Conservation (phyloP, 1,140 invertebrate genomes). For the Pseudomyrmex pallidus region DNA sequence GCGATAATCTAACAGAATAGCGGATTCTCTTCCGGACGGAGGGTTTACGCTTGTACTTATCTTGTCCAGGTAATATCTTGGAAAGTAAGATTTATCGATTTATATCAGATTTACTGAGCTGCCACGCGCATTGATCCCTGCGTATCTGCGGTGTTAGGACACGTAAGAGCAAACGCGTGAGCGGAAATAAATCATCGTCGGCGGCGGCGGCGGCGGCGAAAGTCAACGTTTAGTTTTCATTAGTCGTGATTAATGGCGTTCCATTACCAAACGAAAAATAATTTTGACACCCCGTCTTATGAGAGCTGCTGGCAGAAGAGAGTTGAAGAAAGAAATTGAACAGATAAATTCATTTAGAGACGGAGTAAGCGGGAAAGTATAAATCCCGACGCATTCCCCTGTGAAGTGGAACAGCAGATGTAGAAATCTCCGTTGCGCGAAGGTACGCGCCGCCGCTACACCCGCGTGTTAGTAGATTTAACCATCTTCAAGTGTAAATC, state of each 20-base stretch:
- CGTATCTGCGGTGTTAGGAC: background rate
- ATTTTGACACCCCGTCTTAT: constrained; percentile 8
- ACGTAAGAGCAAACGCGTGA: background rate
- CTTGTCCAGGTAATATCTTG: background rate
- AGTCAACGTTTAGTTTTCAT: background rate
- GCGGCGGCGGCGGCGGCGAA: too few relatives aligned
- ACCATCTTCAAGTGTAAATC: constrained; percentile 59
- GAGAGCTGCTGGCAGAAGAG: background rate
- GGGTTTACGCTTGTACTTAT: constrained; percentile 43
- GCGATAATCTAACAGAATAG: constrained; percentile 50
- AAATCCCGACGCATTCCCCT: constrained; percentile 23
- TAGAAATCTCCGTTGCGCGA: constrained; percentile 36
- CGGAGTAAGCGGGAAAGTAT: background rate
- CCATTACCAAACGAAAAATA: constrained; percentile 12
- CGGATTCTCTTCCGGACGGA: constrained; percentile 36
- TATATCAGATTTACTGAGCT: constrained; percentile 2
- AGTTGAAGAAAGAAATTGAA: constrained; percentile 20
- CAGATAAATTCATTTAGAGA: constrained; percentile 49
- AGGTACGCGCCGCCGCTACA: background rate
- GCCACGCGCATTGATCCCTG: background rate
- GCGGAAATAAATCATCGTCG: background rate
- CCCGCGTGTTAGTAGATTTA: constrained; percentile 52
- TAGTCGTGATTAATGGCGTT: constrained; percentile 14
- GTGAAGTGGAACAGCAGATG: constrained; percentile 35
- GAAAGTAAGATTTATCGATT: constrained; percentile 54